A percentile compares a stretch with the other conserved stretches of the same genome.
These are phyloP conservation scores for Camponotus pennsylvanicus DNA, from an alignment of 1,140 invertebrate genomes.

Conservation along the genomic window DNA sequence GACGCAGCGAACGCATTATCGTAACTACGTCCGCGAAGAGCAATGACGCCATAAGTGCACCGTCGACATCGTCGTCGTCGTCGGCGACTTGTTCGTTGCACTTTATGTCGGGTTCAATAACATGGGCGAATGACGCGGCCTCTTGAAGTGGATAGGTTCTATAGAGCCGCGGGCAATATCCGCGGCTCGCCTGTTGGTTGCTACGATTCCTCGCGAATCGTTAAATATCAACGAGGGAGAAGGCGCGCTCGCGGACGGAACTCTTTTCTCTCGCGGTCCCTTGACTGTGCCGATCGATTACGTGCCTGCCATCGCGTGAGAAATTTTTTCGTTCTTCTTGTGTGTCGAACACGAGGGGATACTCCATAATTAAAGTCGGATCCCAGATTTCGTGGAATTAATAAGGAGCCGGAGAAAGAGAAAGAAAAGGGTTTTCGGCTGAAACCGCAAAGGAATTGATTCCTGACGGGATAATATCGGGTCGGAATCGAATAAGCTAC, in stretches of 20 bases:
- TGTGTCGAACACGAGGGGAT: slow-evolving; percentile 15
- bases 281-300: slow-evolving; percentile 33
- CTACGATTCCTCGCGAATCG: slow-evolving; percentile 18
- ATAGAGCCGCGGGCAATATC: slow-evolving; percentile 11
- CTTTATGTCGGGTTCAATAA: slow-evolving; percentile 77
- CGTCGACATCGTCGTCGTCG: slow-evolving; percentile 10
- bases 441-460: slow-evolving; percentile 28
- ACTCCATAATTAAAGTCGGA: slow-evolving; percentile 47
- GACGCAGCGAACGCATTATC: slow-evolving; percentile 20
- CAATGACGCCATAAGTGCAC: slow-evolving; percentile 55
- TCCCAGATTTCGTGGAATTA: slow-evolving; percentile 49
- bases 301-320: slow-evolving; percentile 2
- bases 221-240: slow-evolving; percentile 62
- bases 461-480: slow-evolving; percentile 46
- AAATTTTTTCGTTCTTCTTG: slow-evolving; percentile 43
- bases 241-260: not conserved
- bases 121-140: slow-evolving; percentile 52
- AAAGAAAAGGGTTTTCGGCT: not conserved
- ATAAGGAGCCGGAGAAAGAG: slow-evolving; percentile 8
- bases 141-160: slow-evolving; percentile 11
- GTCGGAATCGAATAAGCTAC: slow-evolving; percentile 9
- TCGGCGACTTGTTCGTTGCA: slow-evolving; percentile 64
- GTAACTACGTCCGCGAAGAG: slow-evolving; percentile 11
- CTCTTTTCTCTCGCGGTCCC: slow-evolving; percentile 25
- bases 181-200: not conserved